Conservation (phyloP, 2,888 invertebrate genomes). For the Drosophila kuntzei region DNA sequence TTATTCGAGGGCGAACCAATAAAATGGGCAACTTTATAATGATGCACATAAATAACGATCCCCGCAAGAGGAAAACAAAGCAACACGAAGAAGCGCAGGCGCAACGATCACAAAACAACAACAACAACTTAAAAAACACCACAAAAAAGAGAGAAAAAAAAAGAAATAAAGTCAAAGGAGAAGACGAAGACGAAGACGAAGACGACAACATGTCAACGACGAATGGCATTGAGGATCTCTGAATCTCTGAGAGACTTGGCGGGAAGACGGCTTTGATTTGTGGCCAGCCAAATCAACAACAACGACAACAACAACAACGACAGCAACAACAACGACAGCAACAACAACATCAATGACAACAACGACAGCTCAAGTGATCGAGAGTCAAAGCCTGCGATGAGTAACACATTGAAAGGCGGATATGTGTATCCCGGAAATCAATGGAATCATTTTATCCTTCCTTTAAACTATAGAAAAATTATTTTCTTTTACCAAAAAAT, state of each 20-base stretch:
- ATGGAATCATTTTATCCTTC: neutral
- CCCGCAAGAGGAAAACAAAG: slow-evolving; percentile 18
- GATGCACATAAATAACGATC: slow-evolving; percentile 83
- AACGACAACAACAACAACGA: neutral
- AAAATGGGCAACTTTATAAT: slow-evolving; percentile 84
- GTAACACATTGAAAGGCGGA: slow-evolving; percentile 18
- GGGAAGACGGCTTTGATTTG: slow-evolving; percentile 32
- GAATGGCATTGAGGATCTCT: slow-evolving; percentile 64
- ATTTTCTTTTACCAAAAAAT: too few relatives aligned
- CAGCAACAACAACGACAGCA: too few relatives aligned
- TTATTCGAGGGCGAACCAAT: slow-evolving; percentile 85
- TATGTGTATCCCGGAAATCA: slow-evolving; percentile 10
- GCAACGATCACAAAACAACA: slow-evolving; percentile 24
- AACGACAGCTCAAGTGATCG: slow-evolving; percentile 17
- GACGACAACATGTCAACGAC: slow-evolving; percentile 59
- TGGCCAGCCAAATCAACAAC: slow-evolving; percentile 16
- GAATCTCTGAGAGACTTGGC: slow-evolving; percentile 12
- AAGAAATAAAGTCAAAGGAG: slow-evolving; percentile 6
- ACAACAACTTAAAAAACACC: slow-evolving; percentile 16
- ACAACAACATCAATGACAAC: too few relatives aligned
- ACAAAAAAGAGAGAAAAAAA: slow-evolving; percentile 15
- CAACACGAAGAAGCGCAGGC: slow-evolving; percentile 32
- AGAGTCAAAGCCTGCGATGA: slow-evolving; percentile 9
- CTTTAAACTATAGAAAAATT: neutral
- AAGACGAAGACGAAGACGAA: slow-evolving; percentile 29